Evolutionary conservation across 2,888 invertebrate species (phyloP).

Genomic region (Calameuta idolon): DNA sequence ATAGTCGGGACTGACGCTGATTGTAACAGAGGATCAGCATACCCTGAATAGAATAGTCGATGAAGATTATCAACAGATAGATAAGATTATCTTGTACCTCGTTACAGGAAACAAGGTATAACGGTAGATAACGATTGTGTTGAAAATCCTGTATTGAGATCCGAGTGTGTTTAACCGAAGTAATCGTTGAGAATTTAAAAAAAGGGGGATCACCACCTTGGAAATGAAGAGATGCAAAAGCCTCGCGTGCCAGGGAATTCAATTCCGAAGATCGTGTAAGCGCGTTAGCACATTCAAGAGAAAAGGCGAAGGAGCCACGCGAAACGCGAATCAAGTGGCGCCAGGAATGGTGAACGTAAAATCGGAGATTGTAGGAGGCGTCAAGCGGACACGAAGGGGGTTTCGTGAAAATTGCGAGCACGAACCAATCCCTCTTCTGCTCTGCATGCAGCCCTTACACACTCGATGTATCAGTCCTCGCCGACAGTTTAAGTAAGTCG

Average conservation of each 20-base stretch:
- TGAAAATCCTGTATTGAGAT: not conserved
- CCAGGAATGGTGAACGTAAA: not conserved
- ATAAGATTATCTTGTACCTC: not conserved
- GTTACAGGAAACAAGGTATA: not conserved
- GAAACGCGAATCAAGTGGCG: not conserved
- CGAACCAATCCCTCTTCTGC: not conserved
- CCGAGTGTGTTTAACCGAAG: not conserved
- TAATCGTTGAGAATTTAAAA: not conserved
- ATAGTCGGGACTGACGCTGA: too few relatives aligned
- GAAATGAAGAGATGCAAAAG: not conserved
- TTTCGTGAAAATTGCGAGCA: conserved; percentile 6
- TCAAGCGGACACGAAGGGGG: not conserved
- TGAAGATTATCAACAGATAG: too few relatives aligned
- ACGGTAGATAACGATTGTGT: not conserved
- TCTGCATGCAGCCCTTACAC: conserved; percentile 1
- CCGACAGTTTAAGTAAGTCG: not conserved
- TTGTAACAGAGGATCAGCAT: too few relatives aligned
- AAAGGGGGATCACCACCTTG: not conserved
- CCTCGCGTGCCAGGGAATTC: not conserved
- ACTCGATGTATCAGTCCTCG: not conserved
- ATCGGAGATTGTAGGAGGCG: not conserved
- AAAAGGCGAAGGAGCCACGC: not conserved
- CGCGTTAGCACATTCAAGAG: not conserved
- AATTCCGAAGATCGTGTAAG: not conserved
- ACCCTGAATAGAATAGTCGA: too few relatives aligned